Evolutionary conservation across 1,140 invertebrate genomes (phyloP).

Genomic region (Eufriesea mexicana): DNA sequence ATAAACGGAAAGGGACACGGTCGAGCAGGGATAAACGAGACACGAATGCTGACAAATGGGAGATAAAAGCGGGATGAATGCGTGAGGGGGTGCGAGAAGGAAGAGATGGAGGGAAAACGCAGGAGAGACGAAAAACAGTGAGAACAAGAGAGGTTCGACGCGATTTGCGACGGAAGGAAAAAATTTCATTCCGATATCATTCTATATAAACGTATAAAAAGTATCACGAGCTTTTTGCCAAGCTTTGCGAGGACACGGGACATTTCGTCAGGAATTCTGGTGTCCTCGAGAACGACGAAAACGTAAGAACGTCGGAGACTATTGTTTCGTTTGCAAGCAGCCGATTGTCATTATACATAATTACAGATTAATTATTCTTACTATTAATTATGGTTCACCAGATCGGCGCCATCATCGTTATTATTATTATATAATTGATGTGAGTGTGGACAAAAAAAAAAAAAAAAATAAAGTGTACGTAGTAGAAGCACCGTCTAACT

Average conservation of each 20-base stretch:
- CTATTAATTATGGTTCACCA: conserved; percentile 61
- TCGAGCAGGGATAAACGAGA: conserved; percentile 4
- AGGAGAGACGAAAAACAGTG: not conserved
- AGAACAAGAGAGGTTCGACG: conserved; percentile 18
- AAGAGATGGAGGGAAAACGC: not conserved
- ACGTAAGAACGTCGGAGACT: conserved; percentile 55
- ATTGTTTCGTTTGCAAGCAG: conserved; percentile 65
- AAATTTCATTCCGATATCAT: conserved; percentile 56
- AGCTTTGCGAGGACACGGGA: conserved; percentile 45
- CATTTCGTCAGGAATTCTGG: conserved; percentile 22
- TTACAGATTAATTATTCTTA: conserved; percentile 67
- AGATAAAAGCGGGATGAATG: conserved; percentile 1
- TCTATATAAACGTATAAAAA: conserved; percentile 63
- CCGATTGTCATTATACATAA: conserved; percentile 60
- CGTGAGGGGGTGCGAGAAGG: not conserved
- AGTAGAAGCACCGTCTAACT: conserved; percentile 56
- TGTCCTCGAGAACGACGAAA: conserved; percentile 43
- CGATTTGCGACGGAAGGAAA: not conserved
- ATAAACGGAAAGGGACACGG: conserved; percentile 22
- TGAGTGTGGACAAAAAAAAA: conserved; percentile 70
- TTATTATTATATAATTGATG: conserved; percentile 73
- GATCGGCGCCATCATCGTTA: conserved; percentile 65
- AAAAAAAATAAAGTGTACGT: conserved; percentile 71
- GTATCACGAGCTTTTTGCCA: conserved; percentile 64
- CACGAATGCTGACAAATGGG: not conserved